Base-by-base conservation (phyloP, 2,888 invertebrate species). In the Poecilobothrus nobilitatus region DNA sequence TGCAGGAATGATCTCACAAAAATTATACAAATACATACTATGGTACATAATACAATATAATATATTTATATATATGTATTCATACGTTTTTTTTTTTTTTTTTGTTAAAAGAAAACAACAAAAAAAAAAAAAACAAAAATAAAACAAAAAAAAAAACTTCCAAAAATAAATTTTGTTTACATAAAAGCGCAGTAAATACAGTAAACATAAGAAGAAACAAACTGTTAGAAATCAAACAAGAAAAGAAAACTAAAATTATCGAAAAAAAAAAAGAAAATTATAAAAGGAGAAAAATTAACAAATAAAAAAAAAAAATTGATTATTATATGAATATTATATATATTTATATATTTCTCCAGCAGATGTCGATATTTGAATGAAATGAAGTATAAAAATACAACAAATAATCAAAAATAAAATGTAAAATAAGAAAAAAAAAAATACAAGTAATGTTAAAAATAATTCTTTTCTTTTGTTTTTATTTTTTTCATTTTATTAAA, bases 111-210 rank as follows among this genome's bases (percentile, higher is more conserved):
- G 9, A 41, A 41, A 41, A 12, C 9, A 41, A 41, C 41, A 41
- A 15, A 41, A 41, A 27, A 27, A 41, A 41, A 41, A 9, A 41
- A 41, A 41, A 41, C 2, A 41, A 41, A 41, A 41, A 41, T 6
- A 3, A 41, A 41, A 41, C 4, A 3, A 41, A 9, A 41, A 41
- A 53, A 18, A 53, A 53, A 53, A 53, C 9, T 12, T 53, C 53
- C 53, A 53, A 53, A 53, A 53, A 53, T 53, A 53, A 53, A 53
- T 53, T 53, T 53, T 53, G 53, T 53, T 53, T 53, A 53, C 53
- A 53, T 53, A n/a, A 37, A 53, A 53, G 53, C 53, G 53, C 53
- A 53, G 53, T 53, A 53, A 53, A 18, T 53, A 53, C 53, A n/a
- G 6, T 12, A 53, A 12, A 53, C 53, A 18, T 15, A 10, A 53